phyloP scores from a whole-genome alignment of 2,113 vertebrate species.

The Diglossa brunneiventris region DNA sequence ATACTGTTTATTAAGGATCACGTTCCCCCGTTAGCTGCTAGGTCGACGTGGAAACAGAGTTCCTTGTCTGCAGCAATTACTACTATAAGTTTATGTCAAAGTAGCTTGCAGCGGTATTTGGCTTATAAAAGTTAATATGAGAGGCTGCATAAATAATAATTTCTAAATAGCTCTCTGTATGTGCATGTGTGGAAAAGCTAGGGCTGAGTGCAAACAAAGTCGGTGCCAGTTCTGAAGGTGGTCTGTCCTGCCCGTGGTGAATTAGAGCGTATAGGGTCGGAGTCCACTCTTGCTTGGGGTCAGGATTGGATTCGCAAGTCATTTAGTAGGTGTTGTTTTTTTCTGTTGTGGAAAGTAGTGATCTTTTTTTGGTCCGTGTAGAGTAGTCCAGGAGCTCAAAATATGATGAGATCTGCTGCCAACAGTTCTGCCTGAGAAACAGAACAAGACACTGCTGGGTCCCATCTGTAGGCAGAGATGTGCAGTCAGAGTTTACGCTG shows the following conservation, averaged over 20 bases:
- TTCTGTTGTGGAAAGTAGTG: background rate
- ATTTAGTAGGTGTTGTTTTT: background rate
- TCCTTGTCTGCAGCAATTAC: background rate
- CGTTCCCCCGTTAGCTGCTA: background rate
- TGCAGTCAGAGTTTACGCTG: background rate
- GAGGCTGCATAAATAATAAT: background rate
- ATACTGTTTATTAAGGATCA: background rate
- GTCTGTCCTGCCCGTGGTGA: background rate
- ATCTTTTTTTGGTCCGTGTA: rapidly evolving
- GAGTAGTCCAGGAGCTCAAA: background rate
- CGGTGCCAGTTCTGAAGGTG: background rate
- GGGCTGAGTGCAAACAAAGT: background rate
- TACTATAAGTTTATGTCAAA: background rate
- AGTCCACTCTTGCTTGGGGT: background rate
- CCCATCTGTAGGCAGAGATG: background rate
- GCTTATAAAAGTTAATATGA: background rate
- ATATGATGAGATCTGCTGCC: background rate
- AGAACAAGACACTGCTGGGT: background rate
- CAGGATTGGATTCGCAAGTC: background rate
- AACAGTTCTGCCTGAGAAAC: background rate
- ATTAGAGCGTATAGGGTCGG: background rate
- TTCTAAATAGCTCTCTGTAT: background rate
- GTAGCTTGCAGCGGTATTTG: background rate
- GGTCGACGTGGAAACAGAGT: background rate
- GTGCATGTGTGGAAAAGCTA: background rate